Percentiles rank a stretch among this genome's conserved stretches.
These are phyloP conservation scores for Rhinatrema bivittatum DNA, from an alignment of 2,797 vertebrate genomes.

Conservation along the genomic window DNA sequence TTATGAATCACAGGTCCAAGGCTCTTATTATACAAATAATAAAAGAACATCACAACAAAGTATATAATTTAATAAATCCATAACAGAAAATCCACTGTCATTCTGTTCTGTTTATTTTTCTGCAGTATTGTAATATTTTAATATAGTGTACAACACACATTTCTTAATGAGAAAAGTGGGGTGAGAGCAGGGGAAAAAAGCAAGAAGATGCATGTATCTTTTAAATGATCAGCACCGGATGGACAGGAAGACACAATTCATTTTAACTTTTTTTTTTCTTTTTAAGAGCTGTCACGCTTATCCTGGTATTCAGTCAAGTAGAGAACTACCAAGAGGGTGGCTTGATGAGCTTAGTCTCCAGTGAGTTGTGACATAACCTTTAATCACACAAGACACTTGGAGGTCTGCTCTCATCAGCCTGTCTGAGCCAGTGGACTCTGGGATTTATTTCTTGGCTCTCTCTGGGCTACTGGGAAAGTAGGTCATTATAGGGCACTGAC, in stretches of 20 bases:
- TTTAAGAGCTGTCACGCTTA: conserved; percentile 11
- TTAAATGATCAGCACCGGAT: too few relatives aligned
- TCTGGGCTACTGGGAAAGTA: conserved; percentile 59
- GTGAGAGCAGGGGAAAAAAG: too few relatives aligned
- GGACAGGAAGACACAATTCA: not conserved
- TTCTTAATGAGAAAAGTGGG: too few relatives aligned
- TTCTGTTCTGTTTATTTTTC: too few relatives aligned
- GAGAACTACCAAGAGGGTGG: not conserved
- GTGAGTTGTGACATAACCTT: conserved; percentile 17
- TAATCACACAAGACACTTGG: conserved; percentile 19
- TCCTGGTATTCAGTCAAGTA: conserved; percentile 5
- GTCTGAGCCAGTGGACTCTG: conserved; percentile 27
- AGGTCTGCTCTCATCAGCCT: conserved; percentile 11
- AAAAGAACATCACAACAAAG: too few relatives aligned
- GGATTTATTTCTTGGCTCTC: conserved; percentile 56
- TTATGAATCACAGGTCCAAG: too few relatives aligned
- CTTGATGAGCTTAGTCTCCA: not conserved
- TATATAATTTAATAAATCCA: too few relatives aligned
- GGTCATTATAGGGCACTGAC: conserved; percentile 47
- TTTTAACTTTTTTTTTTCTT: not conserved
- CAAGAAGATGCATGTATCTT: too few relatives aligned
- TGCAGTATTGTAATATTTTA: too few relatives aligned
- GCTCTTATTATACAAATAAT: too few relatives aligned
- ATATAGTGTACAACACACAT: too few relatives aligned
- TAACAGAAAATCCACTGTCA: too few relatives aligned